Base-by-base conservation (phyloP, 2,797 vertebrate species). In the Amblyraja radiata region DNA sequence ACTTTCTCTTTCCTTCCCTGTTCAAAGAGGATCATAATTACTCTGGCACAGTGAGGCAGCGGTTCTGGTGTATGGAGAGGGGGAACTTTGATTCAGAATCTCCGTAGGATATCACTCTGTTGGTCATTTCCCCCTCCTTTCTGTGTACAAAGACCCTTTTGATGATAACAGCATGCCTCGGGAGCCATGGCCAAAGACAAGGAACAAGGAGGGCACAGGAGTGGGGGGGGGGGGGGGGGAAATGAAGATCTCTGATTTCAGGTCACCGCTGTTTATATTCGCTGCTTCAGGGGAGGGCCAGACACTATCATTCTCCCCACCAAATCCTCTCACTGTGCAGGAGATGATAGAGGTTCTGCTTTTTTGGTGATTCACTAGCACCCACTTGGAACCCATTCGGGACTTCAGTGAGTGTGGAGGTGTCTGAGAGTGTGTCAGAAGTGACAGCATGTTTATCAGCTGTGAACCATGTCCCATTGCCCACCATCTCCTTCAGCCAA, bases 1-100 rank as follows among this genome's bases (percentile, higher is more conserved):
- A 16, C 61, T 36, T 36, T 23, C 83, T 32, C 61, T 68, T 91
- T 21, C 36, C 86, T 90, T 11, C 86, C 18, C 36, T 46, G 16
- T 32, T 90, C 88, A 36, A 73, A 25, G 32, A 91, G 68, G 90
- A 46, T 71, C 46, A 68, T 74, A 71, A 91, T 91, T 91, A 71
- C 23, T 54, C 68, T 46, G 2, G 46, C 46, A 46, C 73, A 28
- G 32, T 73, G 65, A 73, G 88, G 39, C 68, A 54, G 32, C 90
- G 36, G 18, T 5, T 25, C 23, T 74, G 36, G 32, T 18, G 65
- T 91, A 21, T 91, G 90, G 54, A 73, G 23, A 73, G 39, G 68
- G 46, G 90, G 23, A 91, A 68, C 68, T 74, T 39, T 46, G 36
- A 9, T 74, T 91, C 71, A 91, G 25, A 54, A 11, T 21, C 90